phyloP scores from a whole-genome alignment of 1,140 invertebrate genomes.

The Pseudomyrmex gracilis region DNA sequence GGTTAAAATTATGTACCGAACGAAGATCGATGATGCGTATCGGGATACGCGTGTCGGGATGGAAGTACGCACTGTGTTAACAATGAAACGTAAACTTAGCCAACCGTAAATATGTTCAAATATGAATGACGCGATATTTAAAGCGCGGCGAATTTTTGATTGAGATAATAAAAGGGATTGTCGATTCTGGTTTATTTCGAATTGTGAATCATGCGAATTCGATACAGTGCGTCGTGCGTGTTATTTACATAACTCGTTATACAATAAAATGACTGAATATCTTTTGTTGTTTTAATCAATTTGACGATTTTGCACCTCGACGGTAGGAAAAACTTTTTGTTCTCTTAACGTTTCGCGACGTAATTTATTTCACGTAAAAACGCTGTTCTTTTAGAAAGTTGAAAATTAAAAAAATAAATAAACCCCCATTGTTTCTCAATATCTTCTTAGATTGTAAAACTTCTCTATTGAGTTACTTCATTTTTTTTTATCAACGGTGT shows the following conservation, averaged over 20 bases:
- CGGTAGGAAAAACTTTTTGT: background rate
- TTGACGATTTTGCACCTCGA: background rate
- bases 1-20: constrained; percentile 52
- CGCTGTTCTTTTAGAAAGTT: background rate
- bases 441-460: background rate
- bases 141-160: background rate
- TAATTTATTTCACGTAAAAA: constrained; percentile 9
- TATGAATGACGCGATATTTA: constrained; percentile 40
- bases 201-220: constrained; percentile 15
- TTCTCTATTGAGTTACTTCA: background rate
- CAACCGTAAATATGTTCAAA: constrained; percentile 54
- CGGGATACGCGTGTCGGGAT: constrained; percentile 31
- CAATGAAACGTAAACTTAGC: constrained; percentile 57
- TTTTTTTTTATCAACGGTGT: background rate
- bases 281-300: constrained; percentile 16
- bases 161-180: constrained; percentile 45
- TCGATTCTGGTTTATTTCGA: constrained; percentile 37
- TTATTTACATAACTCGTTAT: constrained; percentile 17
- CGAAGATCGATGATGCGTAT: constrained; percentile 55
- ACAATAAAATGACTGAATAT: background rate
- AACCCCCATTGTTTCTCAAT: too few species aligned
- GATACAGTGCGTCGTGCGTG: background rate
- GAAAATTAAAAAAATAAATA: background rate
- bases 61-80: constrained; percentile 49
- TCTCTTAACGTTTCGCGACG: background rate